Percentiles rank a stretch among this genome's conserved stretches.
Evolutionary conservation across 2,888 invertebrate genomes (phyloP).

Genomic region (Heliconius sara): DNA sequence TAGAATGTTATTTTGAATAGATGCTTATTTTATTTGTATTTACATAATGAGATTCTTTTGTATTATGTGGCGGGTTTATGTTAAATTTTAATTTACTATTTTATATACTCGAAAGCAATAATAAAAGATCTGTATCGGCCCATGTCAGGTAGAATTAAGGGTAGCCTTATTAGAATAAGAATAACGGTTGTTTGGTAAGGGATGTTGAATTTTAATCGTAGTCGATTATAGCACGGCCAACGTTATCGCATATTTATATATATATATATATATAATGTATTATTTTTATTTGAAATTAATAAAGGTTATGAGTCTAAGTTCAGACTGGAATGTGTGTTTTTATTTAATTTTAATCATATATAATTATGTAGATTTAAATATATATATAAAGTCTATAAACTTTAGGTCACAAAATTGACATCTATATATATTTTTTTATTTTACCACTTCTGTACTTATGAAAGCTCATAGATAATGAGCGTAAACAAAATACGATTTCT

Average conservation of each 20-base stretch:
- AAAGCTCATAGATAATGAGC: background rate
- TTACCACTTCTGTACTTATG: no score
- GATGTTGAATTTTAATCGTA: conserved; percentile 76
- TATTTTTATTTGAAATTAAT: conserved; percentile 76
- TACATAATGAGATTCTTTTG: conserved; percentile 14
- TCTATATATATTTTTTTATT: no score
- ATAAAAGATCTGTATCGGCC: conserved; percentile 59
- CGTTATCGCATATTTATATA: conserved; percentile 68
- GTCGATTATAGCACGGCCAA: conserved; percentile 75
- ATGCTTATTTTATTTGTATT: conserved; percentile 26
- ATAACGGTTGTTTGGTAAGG: conserved; percentile 66
- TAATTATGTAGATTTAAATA: background rate
- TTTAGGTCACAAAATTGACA: no score
- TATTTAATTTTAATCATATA: conserved; percentile 28
- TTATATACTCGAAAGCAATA: conserved; percentile 60
- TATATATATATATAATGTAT: conserved; percentile 60
- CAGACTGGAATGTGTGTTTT: conserved; percentile 50
- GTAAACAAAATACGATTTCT: background rate
- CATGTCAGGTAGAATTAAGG: conserved; percentile 74
- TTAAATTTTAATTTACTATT: conserved; percentile 14
- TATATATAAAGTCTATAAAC: no score
- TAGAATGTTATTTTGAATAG: conserved; percentile 29
- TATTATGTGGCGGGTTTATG: conserved; percentile 7
- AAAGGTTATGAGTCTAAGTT: conserved; percentile 70
- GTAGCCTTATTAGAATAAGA: conserved; percentile 83